phyloP scores from a whole-genome alignment of 2,888 invertebrate genomes.

The Heliconius erato region DNA sequence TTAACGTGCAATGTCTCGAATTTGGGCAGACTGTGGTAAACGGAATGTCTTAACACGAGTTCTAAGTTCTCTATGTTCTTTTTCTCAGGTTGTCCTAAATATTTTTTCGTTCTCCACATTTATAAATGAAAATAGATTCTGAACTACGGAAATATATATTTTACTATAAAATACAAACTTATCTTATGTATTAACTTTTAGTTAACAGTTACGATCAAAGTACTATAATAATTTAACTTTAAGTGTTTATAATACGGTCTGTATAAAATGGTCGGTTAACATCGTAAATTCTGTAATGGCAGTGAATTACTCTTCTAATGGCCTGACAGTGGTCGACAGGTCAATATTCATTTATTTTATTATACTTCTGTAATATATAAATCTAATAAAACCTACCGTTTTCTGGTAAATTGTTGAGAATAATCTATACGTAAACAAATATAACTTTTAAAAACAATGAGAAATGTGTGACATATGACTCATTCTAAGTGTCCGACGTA shows the following conservation, averaged over 20 bases:
- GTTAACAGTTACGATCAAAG: conserved; percentile 6
- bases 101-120: not conserved
- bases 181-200: not conserved
- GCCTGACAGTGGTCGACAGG: conserved; percentile 24
- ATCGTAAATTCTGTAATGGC: conserved; percentile 36
- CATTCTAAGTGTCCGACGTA: no score
- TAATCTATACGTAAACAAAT: not conserved
- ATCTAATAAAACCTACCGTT: not conserved
- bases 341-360: conserved; percentile 21
- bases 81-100: not conserved
- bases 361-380: not conserved
- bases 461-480: no score
- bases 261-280: conserved; percentile 25
- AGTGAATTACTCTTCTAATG: conserved; percentile 42
- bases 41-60: no score
- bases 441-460: no score
- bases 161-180: not conserved
- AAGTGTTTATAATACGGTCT: conserved; percentile 16
- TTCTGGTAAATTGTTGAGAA: not conserved
- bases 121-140: not conserved
- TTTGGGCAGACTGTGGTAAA: no score
- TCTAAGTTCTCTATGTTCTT: no score
- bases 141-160: no score
- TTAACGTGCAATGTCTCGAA: no score
- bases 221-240: conserved; percentile 16